Evolutionary conservation across 2,888 invertebrate genomes (phyloP).

Genomic region (Apodemia duryi): DNA sequence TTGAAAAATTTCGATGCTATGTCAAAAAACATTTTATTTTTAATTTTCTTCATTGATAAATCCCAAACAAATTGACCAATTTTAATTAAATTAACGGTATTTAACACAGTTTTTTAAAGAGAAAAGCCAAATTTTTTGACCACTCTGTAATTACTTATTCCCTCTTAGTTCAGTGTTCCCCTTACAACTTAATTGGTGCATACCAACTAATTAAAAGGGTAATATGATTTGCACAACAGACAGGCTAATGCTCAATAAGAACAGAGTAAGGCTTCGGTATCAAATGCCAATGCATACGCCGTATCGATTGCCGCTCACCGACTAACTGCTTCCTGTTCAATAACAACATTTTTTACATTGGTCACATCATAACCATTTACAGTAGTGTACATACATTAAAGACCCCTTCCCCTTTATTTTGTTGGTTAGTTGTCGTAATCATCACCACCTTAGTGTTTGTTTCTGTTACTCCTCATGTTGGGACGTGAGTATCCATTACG

Average conservation of each 20-base stretch:
- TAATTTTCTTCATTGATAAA: too few species aligned
- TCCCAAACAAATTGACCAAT: too few species aligned
- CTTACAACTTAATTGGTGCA: background rate
- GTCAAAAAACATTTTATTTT: too few species aligned
- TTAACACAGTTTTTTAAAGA: too few species aligned
- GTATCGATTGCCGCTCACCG: slow-evolving; percentile 30
- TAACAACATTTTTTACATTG: background rate
- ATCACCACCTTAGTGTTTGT: too few species aligned
- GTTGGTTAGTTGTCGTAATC: too few species aligned
- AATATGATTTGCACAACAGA: slow-evolving; percentile 25
- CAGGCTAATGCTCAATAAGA: slow-evolving; percentile 22
- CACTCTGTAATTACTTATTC: background rate
- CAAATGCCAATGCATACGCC: slow-evolving; percentile 33
- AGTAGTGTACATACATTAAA: too few species aligned
- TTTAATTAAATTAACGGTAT: too few species aligned
- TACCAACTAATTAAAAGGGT: slow-evolving; percentile 11
- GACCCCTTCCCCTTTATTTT: too few species aligned
- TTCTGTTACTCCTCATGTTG: too few species aligned
- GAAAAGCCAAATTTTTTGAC: background rate
- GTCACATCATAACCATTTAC: background rate
- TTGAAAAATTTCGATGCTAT: too few species aligned
- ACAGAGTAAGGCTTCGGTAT: slow-evolving; percentile 48
- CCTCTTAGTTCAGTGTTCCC: background rate
- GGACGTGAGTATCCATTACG: too few species aligned
- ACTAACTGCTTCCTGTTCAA: slow-evolving; percentile 9